Evolutionary conservation across 2,113 vertebrate genomes (phyloP), one percentile per base, ranked within the genome.

Genomic region (Colistium nudipinnis): DNA sequence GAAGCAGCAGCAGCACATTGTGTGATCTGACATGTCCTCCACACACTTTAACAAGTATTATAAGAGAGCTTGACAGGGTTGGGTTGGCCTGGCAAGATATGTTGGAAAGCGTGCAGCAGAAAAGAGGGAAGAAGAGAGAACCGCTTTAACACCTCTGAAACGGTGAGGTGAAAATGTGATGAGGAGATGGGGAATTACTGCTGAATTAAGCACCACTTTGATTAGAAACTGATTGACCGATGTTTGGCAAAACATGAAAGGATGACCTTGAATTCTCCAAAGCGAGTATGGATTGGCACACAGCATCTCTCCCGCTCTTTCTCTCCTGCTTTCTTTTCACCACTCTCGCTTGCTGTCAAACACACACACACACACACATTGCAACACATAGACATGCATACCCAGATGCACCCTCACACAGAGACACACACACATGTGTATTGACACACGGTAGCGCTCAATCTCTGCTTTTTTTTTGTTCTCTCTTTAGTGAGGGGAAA

Each of bases 171-270:
- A 85, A 62, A 81, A 62, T 24, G 47, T 63, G 80, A 80, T 62
- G 57, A 81, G 80, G 86, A 81, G 78, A 78, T 84, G 84, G 86
- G n/a, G 85, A 91, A 91, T 92, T 88, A 91, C 75, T 83, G 82
- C 81, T 83, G 89, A 93, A 92, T 92, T 90, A 91, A 89, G 84
- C 84, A 80, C 71, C 80, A 45, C 88, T 92, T 92, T 91, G 90
- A 92, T 92, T 90, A 87, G 80, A 82, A 90, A 86, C 73, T 87
- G 88, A 92, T 92, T 88, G 88, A 86, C 88, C 71, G 80, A 76
- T 66, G 79, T 83, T 88, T 93, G 92, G 93, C 90, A 90, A 86
- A 87, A 91, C 91, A 92, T 93, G 86, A 93, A 92, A 93, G 90
- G 76, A 86, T 84, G 84, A 91, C 90, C 90, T 92, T 92, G 91